Evolutionary conservation across 2,888 invertebrate genomes (phyloP), one percentile per base, ranked within the genome.

Genomic region (Cyrtodaria siliqua): DNA sequence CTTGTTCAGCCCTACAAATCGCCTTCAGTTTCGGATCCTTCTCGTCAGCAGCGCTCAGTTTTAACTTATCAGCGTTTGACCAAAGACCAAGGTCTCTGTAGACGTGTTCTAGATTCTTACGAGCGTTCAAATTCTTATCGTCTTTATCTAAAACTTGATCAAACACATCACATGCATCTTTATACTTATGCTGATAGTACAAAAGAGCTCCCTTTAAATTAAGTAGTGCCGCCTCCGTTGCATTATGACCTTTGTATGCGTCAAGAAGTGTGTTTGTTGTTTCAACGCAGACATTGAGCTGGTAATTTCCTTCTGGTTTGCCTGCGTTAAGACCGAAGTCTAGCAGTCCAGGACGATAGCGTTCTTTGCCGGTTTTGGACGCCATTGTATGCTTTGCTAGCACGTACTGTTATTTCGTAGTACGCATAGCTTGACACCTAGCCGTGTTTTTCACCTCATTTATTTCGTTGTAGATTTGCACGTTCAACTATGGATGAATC

Each of bases 1-100:
- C 62, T 40, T 62, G 62, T 16, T 62, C 62, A 9, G 29, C 50
- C 3, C 20, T 33, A 23, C 20, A 50, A 23, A 24, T 62, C 12
- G 62, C 62, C 49, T 52, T 27, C 16, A 47, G 16, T 3, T 18
- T 40, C 12, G 49, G 12, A 33, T 33, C 33, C 12, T 8, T 4
- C 12, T 29, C 4, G 0, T 9, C 18, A 26, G 2, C 26, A 20
- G 26, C 4, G 1, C 1, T 9, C 12, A 20, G 0, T 18, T 49
- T 26, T 9, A 18, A 44, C n/a, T 61, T 0, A 0, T 61, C 23
- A 20, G 61, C 61, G 12, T 16, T n/a, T 23, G 23, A 14, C 61
- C 27, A 44, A 20, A 33, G 27, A 18, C 61, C 61, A 12, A 61
- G n/a, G 12, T 61, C 49, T 23, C 1, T 18, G 20, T 61, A 49